These are phyloP conservation scores for Prionailurus bengalensis DNA, from an alignment of 2,113 vertebrate genomes.

Conservation along the genomic window DNA sequence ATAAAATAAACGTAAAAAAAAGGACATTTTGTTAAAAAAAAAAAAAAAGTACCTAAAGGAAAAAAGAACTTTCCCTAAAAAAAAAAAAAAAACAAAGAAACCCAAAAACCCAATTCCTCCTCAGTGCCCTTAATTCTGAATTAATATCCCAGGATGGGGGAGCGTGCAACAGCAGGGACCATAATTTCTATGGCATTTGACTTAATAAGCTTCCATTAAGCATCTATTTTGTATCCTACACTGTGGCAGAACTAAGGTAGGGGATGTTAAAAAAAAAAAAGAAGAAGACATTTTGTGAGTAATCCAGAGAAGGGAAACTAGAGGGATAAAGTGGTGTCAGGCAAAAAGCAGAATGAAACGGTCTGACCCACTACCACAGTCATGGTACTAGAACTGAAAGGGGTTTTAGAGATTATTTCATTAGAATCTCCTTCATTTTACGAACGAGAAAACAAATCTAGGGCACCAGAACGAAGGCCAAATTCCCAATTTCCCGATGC, in stretches of 20 bases:
- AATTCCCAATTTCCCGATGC: not conserved
- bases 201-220: not conserved
- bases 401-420: not conserved
- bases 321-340: not conserved
- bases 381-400: not conserved
- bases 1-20: too few species aligned
- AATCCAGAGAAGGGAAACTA: not conserved
- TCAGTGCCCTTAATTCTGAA: not conserved
- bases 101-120: not conserved
- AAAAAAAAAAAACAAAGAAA: not conserved
- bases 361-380: not conserved
- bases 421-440: not conserved
- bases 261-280: not conserved
- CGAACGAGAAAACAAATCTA: not conserved
- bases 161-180: not conserved
- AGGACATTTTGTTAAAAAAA: too few species aligned
- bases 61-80: not conserved
- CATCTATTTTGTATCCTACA: not conserved
- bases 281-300: not conserved
- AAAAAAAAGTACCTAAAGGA: too few species aligned
- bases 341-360: not conserved
- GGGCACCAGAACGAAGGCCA: not conserved
- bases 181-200: slow-evolving; percentile 8
- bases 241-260: not conserved
- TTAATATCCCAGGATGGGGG: not conserved